These are phyloP conservation scores for Heliconius nattereri DNA, from an alignment of 1,140 invertebrate genomes.

Conservation along the genomic window DNA sequence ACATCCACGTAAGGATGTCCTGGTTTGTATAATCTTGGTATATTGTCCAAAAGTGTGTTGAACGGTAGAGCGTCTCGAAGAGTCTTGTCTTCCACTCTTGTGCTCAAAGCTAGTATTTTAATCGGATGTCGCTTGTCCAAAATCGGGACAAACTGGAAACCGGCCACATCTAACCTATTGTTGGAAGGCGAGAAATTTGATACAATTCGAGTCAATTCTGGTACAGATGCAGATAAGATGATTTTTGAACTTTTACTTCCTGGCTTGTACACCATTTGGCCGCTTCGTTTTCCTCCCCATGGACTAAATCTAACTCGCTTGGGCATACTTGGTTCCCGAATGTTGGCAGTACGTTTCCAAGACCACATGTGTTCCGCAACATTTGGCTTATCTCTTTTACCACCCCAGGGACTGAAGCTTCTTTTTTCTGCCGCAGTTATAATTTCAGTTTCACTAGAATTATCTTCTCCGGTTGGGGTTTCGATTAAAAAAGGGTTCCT, in stretches of 20 bases:
- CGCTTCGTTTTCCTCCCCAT: constrained; percentile 73
- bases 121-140: constrained; percentile 66
- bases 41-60: constrained; percentile 57
- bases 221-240: constrained; percentile 63
- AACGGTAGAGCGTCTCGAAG: constrained; percentile 64
- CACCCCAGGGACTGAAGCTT: constrained; percentile 75
- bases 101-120: constrained; percentile 60
- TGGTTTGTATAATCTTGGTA: constrained; percentile 63
- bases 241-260: constrained; percentile 61
- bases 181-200: constrained; percentile 61
- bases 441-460: constrained; percentile 45
- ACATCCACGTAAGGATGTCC: constrained; percentile 67
- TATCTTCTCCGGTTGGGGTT: constrained; percentile 47
- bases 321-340: constrained; percentile 73
- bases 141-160: constrained; percentile 58
- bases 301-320: constrained; percentile 73
- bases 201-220: constrained; percentile 65
- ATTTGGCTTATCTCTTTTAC: constrained; percentile 56
- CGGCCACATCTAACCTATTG: constrained; percentile 51
- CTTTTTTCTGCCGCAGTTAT: constrained; percentile 54
- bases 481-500: constrained; percentile 45
- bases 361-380: constrained; percentile 65
- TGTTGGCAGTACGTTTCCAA: constrained; percentile 59
- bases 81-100: constrained; percentile 51
- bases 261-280: constrained; percentile 68